These are phyloP conservation scores for Craseonycteris thonglongyai DNA, from an alignment of 2,113 vertebrate genomes.

Conservation along the genomic window DNA sequence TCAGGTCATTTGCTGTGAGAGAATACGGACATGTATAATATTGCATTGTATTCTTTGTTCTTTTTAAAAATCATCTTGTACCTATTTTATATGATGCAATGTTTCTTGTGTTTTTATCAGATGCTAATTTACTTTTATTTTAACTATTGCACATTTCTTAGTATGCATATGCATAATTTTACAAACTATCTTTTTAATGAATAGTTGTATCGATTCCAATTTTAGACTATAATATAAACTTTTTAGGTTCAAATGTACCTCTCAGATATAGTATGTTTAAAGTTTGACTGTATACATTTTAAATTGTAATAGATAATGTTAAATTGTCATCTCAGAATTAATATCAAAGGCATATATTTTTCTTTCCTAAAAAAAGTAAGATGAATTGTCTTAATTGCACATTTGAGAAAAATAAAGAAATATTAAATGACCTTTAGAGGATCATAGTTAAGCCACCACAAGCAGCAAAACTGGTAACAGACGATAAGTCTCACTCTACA, in stretches of 20 bases:
- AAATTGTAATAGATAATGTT: background rate
- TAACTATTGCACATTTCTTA: background rate
- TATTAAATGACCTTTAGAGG: background rate
- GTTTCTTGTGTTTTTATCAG: background rate
- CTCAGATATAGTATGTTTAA: background rate
- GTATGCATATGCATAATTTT: background rate
- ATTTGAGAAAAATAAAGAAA: background rate
- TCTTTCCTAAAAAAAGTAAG: background rate
- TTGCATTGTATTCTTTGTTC: background rate
- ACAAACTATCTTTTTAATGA: background rate
- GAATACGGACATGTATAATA: too few relatives aligned
- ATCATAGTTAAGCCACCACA: fast-evolving
- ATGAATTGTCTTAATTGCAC: background rate
- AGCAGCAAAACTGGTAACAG: background rate
- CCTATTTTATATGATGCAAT: background rate
- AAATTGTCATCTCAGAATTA: background rate
- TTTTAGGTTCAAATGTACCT: background rate
- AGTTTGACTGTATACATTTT: background rate
- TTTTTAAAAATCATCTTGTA: background rate
- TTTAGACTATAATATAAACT: background rate
- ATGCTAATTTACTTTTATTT: background rate
- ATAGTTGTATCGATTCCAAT: background rate
- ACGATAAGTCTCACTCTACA: background rate
- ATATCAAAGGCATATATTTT: background rate
- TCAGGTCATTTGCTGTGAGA: background rate